Conservation (phyloP, 2,888 invertebrate species). For the Masnerella sp. region DNA sequence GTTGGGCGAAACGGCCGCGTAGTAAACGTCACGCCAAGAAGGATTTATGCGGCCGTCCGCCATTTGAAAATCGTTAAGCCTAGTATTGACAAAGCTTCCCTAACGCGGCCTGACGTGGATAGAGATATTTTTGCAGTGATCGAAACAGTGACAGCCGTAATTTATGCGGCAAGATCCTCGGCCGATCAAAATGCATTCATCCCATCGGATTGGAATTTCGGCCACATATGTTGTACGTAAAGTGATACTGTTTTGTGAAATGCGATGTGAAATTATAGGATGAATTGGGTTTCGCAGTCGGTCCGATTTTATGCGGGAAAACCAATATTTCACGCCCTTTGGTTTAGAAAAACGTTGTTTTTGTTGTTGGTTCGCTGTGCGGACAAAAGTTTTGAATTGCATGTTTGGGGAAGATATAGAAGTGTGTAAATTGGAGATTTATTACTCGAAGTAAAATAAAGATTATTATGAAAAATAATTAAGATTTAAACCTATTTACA, state of each 20-base stretch:
- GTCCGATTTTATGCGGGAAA: slow-evolving; percentile 9
- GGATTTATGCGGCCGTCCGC: slow-evolving; percentile 55
- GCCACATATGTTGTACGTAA: slow-evolving; percentile 49
- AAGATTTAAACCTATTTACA: too few relatives aligned
- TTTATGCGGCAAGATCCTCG: slow-evolving; percentile 61
- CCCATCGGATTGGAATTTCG: slow-evolving; percentile 53
- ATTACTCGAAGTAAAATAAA: too few relatives aligned
- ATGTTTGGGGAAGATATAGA: too few relatives aligned
- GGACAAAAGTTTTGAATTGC: too few relatives aligned
- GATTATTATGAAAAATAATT: too few relatives aligned
- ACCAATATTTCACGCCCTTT: slow-evolving; percentile 20
- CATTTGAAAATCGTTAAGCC: slow-evolving; percentile 61
- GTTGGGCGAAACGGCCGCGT: slow-evolving; percentile 31
- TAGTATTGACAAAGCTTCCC: slow-evolving; percentile 61
- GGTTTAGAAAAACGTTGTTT: not conserved
- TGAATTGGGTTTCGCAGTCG: slow-evolving; percentile 24
- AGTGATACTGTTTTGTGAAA: slow-evolving; percentile 53
- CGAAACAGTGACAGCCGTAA: slow-evolving; percentile 59
- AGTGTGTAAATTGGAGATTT: too few relatives aligned
- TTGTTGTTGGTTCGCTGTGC: too few relatives aligned
- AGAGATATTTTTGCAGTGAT: slow-evolving; percentile 61
- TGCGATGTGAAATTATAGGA: slow-evolving; percentile 41
- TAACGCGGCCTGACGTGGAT: slow-evolving; percentile 55
- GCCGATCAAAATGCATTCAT: slow-evolving; percentile 60
- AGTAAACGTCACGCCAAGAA: slow-evolving; percentile 54